phyloP scores from a whole-genome alignment of 2,797 vertebrate genomes.

The Pantherophis vulpinus region DNA sequence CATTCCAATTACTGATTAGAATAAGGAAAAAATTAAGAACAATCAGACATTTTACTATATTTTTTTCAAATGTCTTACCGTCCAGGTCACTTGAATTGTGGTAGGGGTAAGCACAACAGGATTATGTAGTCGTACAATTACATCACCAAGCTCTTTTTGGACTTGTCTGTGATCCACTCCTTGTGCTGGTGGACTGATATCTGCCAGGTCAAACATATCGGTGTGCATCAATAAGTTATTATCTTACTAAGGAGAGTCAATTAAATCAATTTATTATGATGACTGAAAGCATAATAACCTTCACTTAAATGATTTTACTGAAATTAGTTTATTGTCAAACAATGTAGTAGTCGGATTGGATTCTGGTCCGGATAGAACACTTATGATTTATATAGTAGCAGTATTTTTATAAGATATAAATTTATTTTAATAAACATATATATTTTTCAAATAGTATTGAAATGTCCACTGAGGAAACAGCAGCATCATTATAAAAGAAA shows the following conservation, averaged over 20 bases:
- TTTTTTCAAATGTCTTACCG: constrained; percentile 74
- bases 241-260: constrained; percentile 24
- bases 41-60: not conserved
- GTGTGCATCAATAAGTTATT: not conserved
- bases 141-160: constrained; percentile 95
- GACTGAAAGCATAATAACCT: constrained; percentile 1
- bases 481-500: not conserved
- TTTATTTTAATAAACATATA: constrained; percentile 2
- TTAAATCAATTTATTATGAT: constrained; percentile 15
- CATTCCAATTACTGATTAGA: constrained; percentile 24
- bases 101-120: constrained; percentile 92
- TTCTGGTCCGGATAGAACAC: not conserved
- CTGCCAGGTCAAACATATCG: constrained; percentile 64
- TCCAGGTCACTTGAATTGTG: constrained; percentile 96
- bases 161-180: constrained; percentile 98
- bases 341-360: not conserved
- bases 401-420: constrained; percentile 3
- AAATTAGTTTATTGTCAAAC: not conserved
- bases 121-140: constrained; percentile 91
- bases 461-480: not conserved
- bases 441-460: not conserved
- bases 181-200: constrained; percentile 96
- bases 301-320: not conserved
- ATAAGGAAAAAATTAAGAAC: not conserved
- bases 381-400: not conserved